Conservation (phyloP, 2,888 invertebrate species). For the Melanchra persicariae region DNA sequence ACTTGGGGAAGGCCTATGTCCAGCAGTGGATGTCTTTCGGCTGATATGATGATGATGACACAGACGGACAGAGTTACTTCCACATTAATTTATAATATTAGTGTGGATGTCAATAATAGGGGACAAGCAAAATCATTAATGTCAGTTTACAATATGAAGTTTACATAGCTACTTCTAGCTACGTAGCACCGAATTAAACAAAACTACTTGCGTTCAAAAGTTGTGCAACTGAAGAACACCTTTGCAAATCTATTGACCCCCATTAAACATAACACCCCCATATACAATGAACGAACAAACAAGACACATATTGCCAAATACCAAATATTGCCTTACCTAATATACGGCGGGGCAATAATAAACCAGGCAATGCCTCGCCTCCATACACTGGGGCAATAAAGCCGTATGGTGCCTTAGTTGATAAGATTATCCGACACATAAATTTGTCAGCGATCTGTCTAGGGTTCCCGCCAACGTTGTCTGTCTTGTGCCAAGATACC, state of each 20-base stretch:
- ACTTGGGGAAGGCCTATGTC: too few relatives aligned
- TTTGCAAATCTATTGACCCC: not conserved
- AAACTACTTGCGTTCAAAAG: not conserved
- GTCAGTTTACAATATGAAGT: not conserved
- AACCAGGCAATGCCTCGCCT: constrained; percentile 54
- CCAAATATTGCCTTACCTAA: constrained; percentile 54
- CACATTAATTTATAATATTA: too few relatives aligned
- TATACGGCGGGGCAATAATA: constrained; percentile 39
- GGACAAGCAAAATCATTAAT: not conserved
- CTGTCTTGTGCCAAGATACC: constrained; percentile 57
- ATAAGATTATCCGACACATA: constrained; percentile 86
- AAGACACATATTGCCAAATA: constrained; percentile 37
- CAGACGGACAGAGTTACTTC: too few relatives aligned
- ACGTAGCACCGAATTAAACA: not conserved
- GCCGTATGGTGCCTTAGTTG: constrained; percentile 77
- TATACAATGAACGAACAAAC: constrained; percentile 1
- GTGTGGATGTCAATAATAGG: too few relatives aligned
- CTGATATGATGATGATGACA: too few relatives aligned
- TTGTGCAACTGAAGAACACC: not conserved
- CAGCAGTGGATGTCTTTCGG: too few relatives aligned
- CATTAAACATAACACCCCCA: not conserved
- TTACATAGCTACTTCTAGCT: not conserved
- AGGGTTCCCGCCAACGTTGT: constrained; percentile 65
- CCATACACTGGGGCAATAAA: constrained; percentile 77
- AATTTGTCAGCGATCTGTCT: constrained; percentile 86